A percentile compares a stretch with the other conserved stretches of the same genome.
Evolutionary conservation across 2,113 vertebrate genomes (phyloP).

Genomic region (Oplegnathus fasciatus): DNA sequence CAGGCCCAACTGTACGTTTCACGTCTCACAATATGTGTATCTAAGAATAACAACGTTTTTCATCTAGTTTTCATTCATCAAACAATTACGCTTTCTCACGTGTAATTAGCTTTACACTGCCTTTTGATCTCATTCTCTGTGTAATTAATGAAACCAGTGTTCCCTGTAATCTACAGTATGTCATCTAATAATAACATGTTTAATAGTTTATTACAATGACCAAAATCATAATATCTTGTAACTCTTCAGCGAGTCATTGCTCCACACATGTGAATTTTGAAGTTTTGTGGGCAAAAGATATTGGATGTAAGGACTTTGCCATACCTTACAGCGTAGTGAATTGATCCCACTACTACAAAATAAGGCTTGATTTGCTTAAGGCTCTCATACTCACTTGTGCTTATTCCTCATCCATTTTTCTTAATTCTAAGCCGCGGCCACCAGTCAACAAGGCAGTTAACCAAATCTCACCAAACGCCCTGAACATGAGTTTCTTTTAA

Average conservation of each 20-base stretch:
- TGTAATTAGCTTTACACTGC: background rate
- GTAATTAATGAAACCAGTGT: background rate
- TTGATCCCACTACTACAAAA: conserved; percentile 2
- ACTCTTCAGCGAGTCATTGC: conserved; percentile 2
- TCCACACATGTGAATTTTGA: background rate
- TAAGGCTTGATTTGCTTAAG: conserved; percentile 10
- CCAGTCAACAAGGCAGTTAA: conserved; percentile 1
- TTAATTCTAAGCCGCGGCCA: background rate
- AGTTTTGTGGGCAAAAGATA: background rate
- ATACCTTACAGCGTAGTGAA: background rate
- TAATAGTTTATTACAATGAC: conserved; percentile 16
- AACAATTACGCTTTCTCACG: background rate
- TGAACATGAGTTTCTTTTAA: conserved; percentile 12
- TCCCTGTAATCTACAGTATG: background rate
- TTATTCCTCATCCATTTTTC: conserved; percentile 9
- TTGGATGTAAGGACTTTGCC: background rate
- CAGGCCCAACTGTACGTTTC: background rate
- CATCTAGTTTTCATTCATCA: background rate
- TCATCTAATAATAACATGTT: conserved; percentile 10
- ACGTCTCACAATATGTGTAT: background rate
- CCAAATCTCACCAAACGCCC: conserved; percentile 16
- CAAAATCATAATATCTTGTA: conserved; percentile 3
- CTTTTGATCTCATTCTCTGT: background rate
- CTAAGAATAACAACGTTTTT: background rate
- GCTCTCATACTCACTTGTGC: background rate